Conservation (phyloP, 2,113 vertebrate species). For the Sus scrofa region DNA sequence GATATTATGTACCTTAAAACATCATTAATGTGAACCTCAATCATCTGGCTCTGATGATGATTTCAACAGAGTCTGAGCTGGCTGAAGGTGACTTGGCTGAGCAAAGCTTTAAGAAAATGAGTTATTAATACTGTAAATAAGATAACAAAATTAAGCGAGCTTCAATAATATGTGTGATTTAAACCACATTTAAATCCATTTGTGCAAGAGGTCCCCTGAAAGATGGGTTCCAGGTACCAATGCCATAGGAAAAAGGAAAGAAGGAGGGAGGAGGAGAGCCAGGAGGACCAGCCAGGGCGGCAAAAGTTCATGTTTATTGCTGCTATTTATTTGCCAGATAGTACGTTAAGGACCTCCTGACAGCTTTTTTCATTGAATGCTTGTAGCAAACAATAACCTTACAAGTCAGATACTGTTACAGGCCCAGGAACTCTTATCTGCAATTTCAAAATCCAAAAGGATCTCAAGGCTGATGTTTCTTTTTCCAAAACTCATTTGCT, state of each 20-base stretch:
- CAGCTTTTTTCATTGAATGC: not conserved
- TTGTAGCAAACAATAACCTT: not conserved
- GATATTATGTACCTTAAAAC: not conserved
- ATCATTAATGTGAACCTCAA: not conserved
- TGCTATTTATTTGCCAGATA: not conserved
- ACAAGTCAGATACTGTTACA: not conserved
- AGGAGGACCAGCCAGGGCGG: rapidly evolving
- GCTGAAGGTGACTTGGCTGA: not conserved
- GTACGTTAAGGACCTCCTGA: not conserved
- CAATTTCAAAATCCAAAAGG: conserved; percentile 13
- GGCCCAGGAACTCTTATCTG: not conserved
- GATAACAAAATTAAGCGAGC: not conserved
- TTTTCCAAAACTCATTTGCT: not conserved
- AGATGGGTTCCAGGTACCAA: not conserved
- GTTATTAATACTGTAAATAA: not conserved
- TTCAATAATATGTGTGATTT: not conserved
- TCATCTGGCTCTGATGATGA: not conserved
- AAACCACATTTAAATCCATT: not conserved
- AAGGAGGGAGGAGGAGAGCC: not conserved
- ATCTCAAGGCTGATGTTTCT: not conserved
- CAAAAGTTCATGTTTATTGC: not conserved
- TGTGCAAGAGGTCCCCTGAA: not conserved
- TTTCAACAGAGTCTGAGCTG: not conserved
- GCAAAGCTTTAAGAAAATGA: not conserved
- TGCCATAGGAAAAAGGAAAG: not conserved